Conservation (phyloP, 2,113 vertebrate species). For the Macquaria australasica region DNA sequence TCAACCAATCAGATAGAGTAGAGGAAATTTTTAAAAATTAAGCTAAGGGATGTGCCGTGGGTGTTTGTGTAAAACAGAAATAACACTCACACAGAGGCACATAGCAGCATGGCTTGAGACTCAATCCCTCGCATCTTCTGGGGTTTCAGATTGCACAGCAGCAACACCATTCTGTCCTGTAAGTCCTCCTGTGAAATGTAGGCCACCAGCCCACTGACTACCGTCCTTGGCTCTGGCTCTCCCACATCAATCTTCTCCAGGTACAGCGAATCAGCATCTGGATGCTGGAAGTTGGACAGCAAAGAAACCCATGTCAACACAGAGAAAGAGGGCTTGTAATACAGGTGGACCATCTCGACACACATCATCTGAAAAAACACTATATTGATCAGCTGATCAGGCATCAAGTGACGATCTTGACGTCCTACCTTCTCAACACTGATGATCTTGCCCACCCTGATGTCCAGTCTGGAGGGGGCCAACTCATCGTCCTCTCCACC, state of each 20-base stretch:
- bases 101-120: conserved; percentile 97
- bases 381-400: background rate
- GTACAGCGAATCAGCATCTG: conserved; percentile 93
- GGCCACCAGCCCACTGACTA: conserved; percentile 95
- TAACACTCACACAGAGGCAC: conserved; percentile 89
- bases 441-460: conserved; percentile 94
- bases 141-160: conserved; percentile 95
- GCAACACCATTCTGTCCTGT: conserved; percentile 91
- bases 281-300: conserved; percentile 85
- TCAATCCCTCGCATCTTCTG: conserved; percentile 98
- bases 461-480: conserved; percentile 92
- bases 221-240: conserved; percentile 90
- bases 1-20: background rate
- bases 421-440: conserved; percentile 91
- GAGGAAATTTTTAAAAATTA: background rate
- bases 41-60: background rate
- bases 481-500: conserved; percentile 86
- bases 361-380: background rate
- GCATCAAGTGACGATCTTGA: background rate
- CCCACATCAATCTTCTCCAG: conserved; percentile 96
- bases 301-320: background rate
- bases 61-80: background rate
- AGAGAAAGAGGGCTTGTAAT: background rate
- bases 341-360: background rate
- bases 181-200: conserved; percentile 90